phyloP scores from a whole-genome alignment of 1,140 invertebrate genomes.

The Eupeodes corollae region DNA sequence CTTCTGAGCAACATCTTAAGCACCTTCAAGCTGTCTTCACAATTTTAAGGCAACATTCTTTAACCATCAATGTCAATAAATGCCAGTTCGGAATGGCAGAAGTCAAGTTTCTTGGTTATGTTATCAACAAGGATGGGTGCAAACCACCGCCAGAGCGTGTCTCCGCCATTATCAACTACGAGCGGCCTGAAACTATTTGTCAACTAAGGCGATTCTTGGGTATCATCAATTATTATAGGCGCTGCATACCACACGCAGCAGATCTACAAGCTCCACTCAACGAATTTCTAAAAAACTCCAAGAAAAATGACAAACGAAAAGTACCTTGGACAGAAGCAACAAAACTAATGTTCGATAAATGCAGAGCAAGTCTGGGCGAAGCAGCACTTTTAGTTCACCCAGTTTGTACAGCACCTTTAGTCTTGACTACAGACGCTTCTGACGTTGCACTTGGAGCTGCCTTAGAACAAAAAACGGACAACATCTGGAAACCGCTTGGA shows the following conservation, averaged over 20 bases:
- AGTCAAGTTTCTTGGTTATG: constrained; percentile 17
- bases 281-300: constrained; percentile 9
- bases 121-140: constrained; percentile 6
- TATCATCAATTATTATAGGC: constrained; percentile 30
- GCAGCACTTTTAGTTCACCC: background rate
- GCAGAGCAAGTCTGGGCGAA: background rate
- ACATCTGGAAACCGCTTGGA: background rate
- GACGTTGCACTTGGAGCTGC: background rate
- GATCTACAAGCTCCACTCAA: constrained; percentile 12
- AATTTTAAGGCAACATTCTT: constrained; percentile 8
- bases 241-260: constrained; percentile 21
- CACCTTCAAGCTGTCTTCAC: constrained; percentile 16
- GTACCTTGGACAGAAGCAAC: constrained; percentile 7
- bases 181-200: constrained; percentile 14
- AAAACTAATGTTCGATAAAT: too few relatives aligned
- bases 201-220: constrained; percentile 25
- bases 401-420: background rate
- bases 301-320: constrained; percentile 16
- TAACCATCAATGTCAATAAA: constrained; percentile 20
- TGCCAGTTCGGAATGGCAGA: constrained; percentile 16
- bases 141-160: constrained; percentile 12
- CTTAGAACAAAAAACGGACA: background rate
- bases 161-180: constrained; percentile 11
- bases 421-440: background rate
- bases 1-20: constrained; percentile 17